Conservation (phyloP, 2,888 invertebrate genomes). For the Thecocarcelia acutangulata region DNA sequence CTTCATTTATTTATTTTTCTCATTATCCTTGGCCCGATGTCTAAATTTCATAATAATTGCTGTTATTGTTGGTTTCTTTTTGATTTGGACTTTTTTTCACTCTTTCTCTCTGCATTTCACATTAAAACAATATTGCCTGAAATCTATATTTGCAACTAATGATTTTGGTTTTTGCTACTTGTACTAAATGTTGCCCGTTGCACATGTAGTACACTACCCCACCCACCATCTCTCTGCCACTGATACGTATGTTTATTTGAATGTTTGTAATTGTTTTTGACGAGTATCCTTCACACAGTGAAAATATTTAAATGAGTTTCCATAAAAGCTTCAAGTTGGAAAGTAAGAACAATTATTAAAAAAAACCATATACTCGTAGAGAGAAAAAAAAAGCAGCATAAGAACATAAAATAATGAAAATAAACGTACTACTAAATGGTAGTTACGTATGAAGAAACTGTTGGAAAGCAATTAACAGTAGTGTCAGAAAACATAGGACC, state of each 20-base stretch:
- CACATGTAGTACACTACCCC: too few species aligned
- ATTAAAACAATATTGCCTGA: conserved; percentile 49
- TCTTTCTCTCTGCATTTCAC: background rate
- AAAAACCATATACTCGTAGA: too few species aligned
- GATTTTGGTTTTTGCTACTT: conserved; percentile 36
- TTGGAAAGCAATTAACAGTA: conserved; percentile 14
- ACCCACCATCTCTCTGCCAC: background rate
- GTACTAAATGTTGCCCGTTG: background rate
- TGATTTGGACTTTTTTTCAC: background rate
- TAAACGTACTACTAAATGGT: conserved; percentile 26
- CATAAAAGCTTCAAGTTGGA: conserved; percentile 57
- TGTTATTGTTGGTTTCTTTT: conserved; percentile 20
- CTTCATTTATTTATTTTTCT: conserved; percentile 33
- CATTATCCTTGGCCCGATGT: conserved; percentile 60
- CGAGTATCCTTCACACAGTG: conserved; percentile 41
- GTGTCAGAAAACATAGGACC: background rate
- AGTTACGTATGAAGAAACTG: background rate
- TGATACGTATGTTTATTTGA: conserved; percentile 4
- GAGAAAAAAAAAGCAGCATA: background rate
- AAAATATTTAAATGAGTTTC: conserved; percentile 65
- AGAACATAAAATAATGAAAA: conserved; percentile 20
- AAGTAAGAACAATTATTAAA: conserved; percentile 61
- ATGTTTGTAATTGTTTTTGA: conserved; percentile 20
- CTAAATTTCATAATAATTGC: conserved; percentile 41
- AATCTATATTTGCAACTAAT: conserved; percentile 50